Percentiles rank a stretch among this genome's conserved stretches.
phyloP scores from a whole-genome alignment of 2,113 vertebrate species.

The Ciconia stormi region DNA sequence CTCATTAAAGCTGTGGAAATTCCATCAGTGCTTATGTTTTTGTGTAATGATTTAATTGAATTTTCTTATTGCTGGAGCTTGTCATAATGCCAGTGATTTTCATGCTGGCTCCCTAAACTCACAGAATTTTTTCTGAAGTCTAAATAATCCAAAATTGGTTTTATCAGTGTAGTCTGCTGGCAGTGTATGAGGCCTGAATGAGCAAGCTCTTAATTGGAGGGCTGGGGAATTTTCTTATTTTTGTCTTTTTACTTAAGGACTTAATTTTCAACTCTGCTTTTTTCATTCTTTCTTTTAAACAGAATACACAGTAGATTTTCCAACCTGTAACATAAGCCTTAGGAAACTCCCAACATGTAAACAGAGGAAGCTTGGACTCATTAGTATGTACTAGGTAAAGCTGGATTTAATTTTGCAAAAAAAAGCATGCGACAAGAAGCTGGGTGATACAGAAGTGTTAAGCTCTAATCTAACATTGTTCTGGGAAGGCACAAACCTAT shows the following conservation, averaged over 20 bases:
- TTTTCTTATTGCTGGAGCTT: conserved; percentile 31
- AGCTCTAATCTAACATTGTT: conserved; percentile 22
- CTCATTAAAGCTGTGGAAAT: conserved; percentile 54
- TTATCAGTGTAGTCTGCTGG: conserved; percentile 13
- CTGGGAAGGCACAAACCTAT: conserved; percentile 7
- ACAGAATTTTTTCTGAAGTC: neutral
- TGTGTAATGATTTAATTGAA: conserved; percentile 56
- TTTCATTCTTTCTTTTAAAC: neutral
- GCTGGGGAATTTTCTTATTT: neutral
- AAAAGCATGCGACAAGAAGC: neutral
- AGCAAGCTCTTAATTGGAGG: neutral
- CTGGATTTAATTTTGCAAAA: neutral
- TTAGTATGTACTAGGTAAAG: conserved; percentile 9
- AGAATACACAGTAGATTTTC: neutral
- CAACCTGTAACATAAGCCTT: neutral
- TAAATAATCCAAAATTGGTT: conserved; percentile 38
- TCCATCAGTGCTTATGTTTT: conserved; percentile 38
- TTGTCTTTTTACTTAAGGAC: conserved; percentile 19
- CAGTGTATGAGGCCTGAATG: neutral
- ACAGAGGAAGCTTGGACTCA: neutral
- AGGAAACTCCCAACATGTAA: neutral
- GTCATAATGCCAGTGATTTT: conserved; percentile 32
- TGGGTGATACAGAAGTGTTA: neutral
- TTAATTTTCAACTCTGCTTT: conserved; percentile 6
- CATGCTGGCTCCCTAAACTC: conserved; percentile 18